Percentiles rank a stretch among this genome's conserved stretches.
phyloP scores from a whole-genome alignment of 1,140 invertebrate species.

The Tenebrio molitor region DNA sequence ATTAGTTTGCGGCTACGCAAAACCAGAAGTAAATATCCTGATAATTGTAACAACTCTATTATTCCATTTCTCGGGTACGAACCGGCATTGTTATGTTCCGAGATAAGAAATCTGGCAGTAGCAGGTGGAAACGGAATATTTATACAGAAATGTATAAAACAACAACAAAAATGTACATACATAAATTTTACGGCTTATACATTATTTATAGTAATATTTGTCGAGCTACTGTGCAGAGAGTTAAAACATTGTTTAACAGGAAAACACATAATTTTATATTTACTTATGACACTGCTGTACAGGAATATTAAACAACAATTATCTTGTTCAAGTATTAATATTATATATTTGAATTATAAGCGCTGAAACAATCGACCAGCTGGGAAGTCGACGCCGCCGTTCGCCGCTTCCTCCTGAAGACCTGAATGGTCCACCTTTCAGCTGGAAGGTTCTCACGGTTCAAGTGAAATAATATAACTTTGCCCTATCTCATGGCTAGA shows the following conservation, averaged over 20 bases:
- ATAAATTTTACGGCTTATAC: slow-evolving; percentile 34
- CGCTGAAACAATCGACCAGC: slow-evolving; percentile 48
- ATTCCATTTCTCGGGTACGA: slow-evolving; percentile 19
- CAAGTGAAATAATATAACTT: slow-evolving; percentile 57
- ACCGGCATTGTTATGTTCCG: not conserved
- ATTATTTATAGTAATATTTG: slow-evolving; percentile 46
- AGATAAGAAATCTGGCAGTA: slow-evolving; percentile 29
- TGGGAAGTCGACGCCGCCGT: not conserved
- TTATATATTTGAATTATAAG: slow-evolving; percentile 55
- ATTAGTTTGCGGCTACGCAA: slow-evolving; percentile 31
- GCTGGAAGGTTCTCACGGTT: slow-evolving; percentile 53
- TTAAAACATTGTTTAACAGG: slow-evolving; percentile 53
- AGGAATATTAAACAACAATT: slow-evolving; percentile 56
- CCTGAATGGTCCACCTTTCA: slow-evolving; percentile 43
- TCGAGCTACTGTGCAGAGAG: slow-evolving; percentile 45
- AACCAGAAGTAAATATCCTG: slow-evolving; percentile 23
- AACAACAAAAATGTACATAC: slow-evolving; percentile 41
- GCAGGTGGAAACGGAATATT: slow-evolving; percentile 34
- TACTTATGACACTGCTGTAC: slow-evolving; percentile 53
- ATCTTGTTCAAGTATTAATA: slow-evolving; percentile 57
- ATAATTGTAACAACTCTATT: slow-evolving; percentile 28
- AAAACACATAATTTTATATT: slow-evolving; percentile 54
- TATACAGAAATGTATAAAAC: slow-evolving; percentile 43
- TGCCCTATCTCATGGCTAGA: slow-evolving; percentile 51
- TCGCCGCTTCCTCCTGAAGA: not conserved